These are phyloP conservation scores for Cybosia mesomella DNA, from an alignment of 2,888 invertebrate genomes.

Conservation along the genomic window DNA sequence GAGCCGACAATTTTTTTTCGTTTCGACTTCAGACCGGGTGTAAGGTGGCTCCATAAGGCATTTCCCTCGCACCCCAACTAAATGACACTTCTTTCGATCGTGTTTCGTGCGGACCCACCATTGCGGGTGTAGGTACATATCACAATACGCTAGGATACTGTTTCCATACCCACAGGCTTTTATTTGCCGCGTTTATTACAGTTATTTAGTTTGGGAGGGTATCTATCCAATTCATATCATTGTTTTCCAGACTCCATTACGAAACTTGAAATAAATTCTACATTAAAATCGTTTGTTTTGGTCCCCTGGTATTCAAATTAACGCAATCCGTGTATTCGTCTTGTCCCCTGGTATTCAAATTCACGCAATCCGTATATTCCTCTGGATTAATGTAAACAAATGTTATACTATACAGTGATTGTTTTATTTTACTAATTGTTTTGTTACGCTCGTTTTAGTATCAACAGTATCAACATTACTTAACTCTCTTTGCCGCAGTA, in stretches of 20 bases:
- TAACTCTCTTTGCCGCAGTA: background rate
- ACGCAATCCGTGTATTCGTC: background rate
- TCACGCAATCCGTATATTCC: background rate
- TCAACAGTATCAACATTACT: background rate
- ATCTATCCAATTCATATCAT: background rate
- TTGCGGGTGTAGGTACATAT: too few relatives aligned
- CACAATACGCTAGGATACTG: too few relatives aligned
- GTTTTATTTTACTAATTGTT: slow-evolving; percentile 1
- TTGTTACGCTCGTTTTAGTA: background rate
- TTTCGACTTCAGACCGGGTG: too few relatives aligned
- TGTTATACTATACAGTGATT: background rate
- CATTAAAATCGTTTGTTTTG: background rate
- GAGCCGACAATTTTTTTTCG: too few relatives aligned
- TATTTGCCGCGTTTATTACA: background rate
- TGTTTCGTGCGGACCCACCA: too few relatives aligned
- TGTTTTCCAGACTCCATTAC: background rate
- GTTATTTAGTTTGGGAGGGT: background rate
- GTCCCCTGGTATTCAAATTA: background rate
- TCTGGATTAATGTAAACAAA: background rate
- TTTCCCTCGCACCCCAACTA: too few relatives aligned
- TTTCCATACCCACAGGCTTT: too few relatives aligned
- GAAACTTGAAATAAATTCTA: background rate
- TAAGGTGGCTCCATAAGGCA: too few relatives aligned
- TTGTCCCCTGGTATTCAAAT: background rate
- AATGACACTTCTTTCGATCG: too few relatives aligned